Evolutionary conservation across 64 coral and sea anemone genomes (phyloP).

Genomic region (Pocillopora verrucosa): DNA sequence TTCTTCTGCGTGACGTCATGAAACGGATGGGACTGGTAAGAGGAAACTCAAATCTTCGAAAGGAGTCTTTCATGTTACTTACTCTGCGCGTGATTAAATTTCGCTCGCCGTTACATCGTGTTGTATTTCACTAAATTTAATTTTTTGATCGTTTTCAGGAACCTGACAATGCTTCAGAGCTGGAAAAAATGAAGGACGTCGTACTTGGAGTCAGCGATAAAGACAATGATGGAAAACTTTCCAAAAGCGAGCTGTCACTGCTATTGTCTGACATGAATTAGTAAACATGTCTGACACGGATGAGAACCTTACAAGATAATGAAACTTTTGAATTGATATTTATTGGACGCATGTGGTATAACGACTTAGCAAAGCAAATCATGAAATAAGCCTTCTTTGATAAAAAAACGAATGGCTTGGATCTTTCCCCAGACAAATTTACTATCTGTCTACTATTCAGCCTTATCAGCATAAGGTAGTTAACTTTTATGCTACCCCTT

Average conservation of each 20-base stretch:
- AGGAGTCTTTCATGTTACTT: not conserved
- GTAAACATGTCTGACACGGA: not conserved
- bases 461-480: not conserved
- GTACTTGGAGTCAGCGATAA: conserved; percentile 39
- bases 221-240: conserved; percentile 47
- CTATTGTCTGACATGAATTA: conserved; percentile 35
- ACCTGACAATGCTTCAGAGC: not conserved
- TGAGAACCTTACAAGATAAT: not conserved
- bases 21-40: conserved; percentile 30
- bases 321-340: not conserved
- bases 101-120: not conserved
- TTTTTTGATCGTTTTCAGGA: not conserved
- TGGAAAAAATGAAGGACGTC: conserved; percentile 39
- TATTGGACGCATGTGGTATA: not conserved
- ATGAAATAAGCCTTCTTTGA: not conserved
- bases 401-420: not conserved
- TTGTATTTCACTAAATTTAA: not conserved
- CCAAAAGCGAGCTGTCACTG: conserved; percentile 30
- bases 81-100: not conserved
- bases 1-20: conserved; percentile 48
- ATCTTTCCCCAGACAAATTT: not conserved
- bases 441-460: not conserved
- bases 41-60: not conserved
- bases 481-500: no score
- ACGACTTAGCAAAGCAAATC: not conserved